Base-by-base conservation (phyloP, 2,797 vertebrate species). In the Cryptoprocta ferox region DNA sequence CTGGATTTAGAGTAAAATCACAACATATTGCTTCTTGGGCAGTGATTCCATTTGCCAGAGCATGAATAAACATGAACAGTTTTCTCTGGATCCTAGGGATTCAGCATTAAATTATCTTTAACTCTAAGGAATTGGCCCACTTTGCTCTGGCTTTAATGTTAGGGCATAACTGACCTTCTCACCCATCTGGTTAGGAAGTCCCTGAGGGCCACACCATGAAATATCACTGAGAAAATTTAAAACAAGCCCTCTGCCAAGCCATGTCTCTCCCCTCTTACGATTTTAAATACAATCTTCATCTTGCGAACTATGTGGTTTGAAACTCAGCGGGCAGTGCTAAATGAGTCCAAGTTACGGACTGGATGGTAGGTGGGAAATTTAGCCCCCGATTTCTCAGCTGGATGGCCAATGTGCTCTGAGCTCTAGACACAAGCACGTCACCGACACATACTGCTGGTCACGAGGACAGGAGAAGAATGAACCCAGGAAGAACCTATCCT, bases 1-100 rank as follows among this genome's bases (percentile, higher is more conserved):
- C 89, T 85, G 48, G 85, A 84, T 97, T 98, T 96, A 89, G 50
- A 97, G 96, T 93, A 94, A 97, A 97, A 94, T 94, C 92, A 97
- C 92, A 96, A 90, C 95, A 97, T 89, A 95, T 28, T 95, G 94
- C 71, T 95, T 84, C 68, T 84, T 96, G 94, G 88, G 94, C 56
- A 79, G 66, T 86, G 94, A 94, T 91, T 97, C 90, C 81, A 94
- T 93, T 95, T 89, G 97, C 73, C 79, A 97, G 70, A 48, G 65
- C 79, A 94, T 96, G 89, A 98, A 97, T 91, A 97, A 98, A 97
- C 85, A 96, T 92, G 28, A 96, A 83, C 63, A 53, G 66, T 3
- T 82, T 94, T 63, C 70, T 94, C 73, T 53, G 87, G 95, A 75
- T 90, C 83, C 70, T 28, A 14, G 78, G 66, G 76, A 94, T 26